Percentiles rank a stretch among this genome's conserved stretches.
phyloP scores from a whole-genome alignment of 1,140 invertebrate genomes.

The Zaprionus inermis region DNA sequence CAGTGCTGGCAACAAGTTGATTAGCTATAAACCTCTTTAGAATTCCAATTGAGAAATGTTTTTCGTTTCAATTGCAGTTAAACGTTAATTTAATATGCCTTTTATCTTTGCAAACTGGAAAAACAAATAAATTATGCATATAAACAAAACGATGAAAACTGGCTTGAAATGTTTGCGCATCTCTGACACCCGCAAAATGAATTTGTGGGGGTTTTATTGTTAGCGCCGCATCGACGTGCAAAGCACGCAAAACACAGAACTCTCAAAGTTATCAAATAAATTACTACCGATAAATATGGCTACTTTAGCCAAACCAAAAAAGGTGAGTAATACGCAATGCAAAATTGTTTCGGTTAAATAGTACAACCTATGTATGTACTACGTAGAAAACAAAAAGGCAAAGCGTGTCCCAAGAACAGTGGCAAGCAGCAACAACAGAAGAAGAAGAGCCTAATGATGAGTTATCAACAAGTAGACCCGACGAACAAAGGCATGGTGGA shows the following conservation, averaged over 20 bases:
- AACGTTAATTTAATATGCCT: neutral
- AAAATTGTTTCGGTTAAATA: neutral
- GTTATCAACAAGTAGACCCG: conserved; percentile 69
- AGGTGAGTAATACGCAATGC: conserved; percentile 40
- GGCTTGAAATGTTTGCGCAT: conserved; percentile 9
- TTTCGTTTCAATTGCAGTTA: neutral
- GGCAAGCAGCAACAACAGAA: conserved; percentile 34
- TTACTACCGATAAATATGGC: conserved; percentile 55
- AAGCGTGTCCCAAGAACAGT: conserved; percentile 10
- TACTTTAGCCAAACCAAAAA: conserved; percentile 76
- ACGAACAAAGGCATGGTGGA: conserved; percentile 53
- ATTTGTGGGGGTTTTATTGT: conserved; percentile 60
- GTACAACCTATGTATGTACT: neutral
- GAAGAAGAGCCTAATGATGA: conserved; percentile 22
- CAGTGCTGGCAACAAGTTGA: conserved; percentile 23
- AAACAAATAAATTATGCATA: neutral
- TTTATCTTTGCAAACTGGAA: neutral
- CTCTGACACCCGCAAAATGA: conserved; percentile 15
- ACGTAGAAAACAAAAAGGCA: conserved; percentile 65
- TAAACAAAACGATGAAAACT: neutral
- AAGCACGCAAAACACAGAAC: conserved; percentile 24
- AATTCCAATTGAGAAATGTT: neutral
- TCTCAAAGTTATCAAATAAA: neutral
- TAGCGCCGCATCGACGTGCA: conserved; percentile 24
- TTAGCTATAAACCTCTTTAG: neutral